A percentile compares a stretch with the other conserved stretches of the same genome.
Conservation (phyloP, 1,140 invertebrate species). For the Macrobrachium rosenbergii region DNA sequence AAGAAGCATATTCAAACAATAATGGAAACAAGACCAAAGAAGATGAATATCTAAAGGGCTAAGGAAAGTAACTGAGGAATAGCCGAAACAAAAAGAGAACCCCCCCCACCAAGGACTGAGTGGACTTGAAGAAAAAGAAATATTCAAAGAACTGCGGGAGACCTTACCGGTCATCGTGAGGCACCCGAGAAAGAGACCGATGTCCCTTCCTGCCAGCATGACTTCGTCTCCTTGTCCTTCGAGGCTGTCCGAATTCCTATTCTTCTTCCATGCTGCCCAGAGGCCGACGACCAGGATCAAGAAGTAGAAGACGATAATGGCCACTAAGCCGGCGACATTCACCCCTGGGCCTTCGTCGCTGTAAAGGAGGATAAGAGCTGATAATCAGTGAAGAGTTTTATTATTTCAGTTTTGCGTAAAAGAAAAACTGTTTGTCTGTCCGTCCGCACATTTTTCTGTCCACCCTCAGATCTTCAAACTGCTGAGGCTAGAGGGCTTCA, state of each 20-base stretch:
- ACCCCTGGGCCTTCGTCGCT: constrained; percentile 69
- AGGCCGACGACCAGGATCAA: constrained; percentile 80
- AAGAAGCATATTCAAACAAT: background rate
- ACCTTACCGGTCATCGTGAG: constrained; percentile 96
- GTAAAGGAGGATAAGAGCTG: background rate
- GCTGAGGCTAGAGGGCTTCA: too few species aligned
- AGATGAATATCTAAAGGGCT: background rate
- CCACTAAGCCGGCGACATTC: constrained; percentile 90
- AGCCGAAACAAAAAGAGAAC: background rate
- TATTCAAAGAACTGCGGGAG: too few species aligned
- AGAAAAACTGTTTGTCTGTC: too few species aligned
- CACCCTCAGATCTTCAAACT: too few species aligned
- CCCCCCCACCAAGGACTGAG: too few species aligned
- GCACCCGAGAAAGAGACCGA: constrained; percentile 95
- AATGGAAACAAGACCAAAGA: background rate
- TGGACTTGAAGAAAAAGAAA: background rate
- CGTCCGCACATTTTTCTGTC: too few species aligned
- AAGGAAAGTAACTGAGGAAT: background rate
- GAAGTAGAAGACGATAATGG: constrained; percentile 94
- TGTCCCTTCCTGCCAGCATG: constrained; percentile 95
- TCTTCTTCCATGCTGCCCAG: constrained; percentile 59
- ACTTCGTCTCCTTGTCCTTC: constrained; percentile 76
- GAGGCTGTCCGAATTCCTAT: constrained; percentile 3
- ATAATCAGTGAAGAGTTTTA: too few species aligned
- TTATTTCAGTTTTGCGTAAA: too few species aligned